phyloP scores from a whole-genome alignment of 2,797 vertebrate genomes.

The Mergus octosetaceus region DNA sequence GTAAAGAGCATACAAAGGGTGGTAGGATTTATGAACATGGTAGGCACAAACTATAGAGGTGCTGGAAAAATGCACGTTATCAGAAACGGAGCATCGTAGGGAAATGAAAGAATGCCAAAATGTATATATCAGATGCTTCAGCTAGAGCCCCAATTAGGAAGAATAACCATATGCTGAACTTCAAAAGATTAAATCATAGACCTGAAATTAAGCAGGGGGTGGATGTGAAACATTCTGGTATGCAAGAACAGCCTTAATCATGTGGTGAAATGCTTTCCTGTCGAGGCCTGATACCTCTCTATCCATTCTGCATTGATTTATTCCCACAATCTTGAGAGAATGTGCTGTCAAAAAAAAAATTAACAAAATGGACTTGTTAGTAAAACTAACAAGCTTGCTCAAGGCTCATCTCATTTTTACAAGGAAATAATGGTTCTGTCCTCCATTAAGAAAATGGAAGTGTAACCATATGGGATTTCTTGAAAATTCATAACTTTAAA shows the following conservation, averaged over 20 bases:
- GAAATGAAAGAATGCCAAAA: conserved; percentile 14
- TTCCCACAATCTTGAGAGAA: not conserved
- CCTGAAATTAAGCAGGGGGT: not conserved
- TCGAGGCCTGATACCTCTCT: not conserved
- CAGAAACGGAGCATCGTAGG: not conserved
- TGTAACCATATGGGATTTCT: not conserved
- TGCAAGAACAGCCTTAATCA: not conserved
- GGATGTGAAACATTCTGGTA: not conserved
- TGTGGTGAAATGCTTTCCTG: conserved; percentile 9
- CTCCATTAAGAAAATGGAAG: not conserved
- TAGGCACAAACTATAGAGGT: not conserved
- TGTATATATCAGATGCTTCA: not conserved
- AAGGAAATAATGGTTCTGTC: not conserved
- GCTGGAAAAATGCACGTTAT: not conserved
- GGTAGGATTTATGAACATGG: not conserved
- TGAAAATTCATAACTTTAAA: not conserved
- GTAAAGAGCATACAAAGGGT: not conserved
- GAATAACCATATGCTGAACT: not conserved
- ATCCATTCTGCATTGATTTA: not conserved
- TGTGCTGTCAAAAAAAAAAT: not conserved
- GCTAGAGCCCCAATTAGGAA: not conserved
- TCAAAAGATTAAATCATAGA: not conserved
- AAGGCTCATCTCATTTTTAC: conserved; percentile 2
- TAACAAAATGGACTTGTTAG: conserved; percentile 11
- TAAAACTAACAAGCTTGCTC: not conserved